Percentiles rank a stretch among this genome's conserved stretches.
These are phyloP conservation scores for Pseudomyrmex pallidus DNA, from an alignment of 1,140 invertebrate genomes.

Conservation along the genomic window DNA sequence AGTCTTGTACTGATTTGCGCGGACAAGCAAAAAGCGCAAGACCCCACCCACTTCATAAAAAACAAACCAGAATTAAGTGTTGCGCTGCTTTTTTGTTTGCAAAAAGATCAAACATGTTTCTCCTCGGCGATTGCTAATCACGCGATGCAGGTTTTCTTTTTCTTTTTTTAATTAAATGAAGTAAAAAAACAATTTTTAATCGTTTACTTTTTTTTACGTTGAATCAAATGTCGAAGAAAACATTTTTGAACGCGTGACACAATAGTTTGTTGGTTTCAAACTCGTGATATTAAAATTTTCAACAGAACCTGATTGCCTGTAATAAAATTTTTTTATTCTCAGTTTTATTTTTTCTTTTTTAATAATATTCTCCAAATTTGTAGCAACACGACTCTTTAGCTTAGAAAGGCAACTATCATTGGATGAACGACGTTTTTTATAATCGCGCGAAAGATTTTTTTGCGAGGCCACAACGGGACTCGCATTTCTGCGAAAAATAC, in stretches of 20 bases:
- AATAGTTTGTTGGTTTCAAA: too few species aligned
- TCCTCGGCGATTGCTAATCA: neutral
- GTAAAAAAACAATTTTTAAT: neutral
- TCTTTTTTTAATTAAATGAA: neutral
- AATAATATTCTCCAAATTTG: neutral
- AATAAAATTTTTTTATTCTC: too few species aligned
- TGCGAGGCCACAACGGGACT: neutral
- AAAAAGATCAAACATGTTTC: conserved; percentile 24
- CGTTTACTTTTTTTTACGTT: neutral
- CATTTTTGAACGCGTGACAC: neutral
- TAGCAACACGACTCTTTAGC: neutral
- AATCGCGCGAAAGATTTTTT: neutral
- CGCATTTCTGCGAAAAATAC: neutral
- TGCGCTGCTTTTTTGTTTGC: neutral
- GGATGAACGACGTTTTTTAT: neutral
- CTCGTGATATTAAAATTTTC: too few species aligned
- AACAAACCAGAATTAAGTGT: conserved; percentile 4
- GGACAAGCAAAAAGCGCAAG: conserved; percentile 25
- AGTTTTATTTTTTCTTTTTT: neutral
- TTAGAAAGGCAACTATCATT: neutral
- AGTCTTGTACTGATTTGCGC: conserved; percentile 25
- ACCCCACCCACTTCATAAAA: neutral
- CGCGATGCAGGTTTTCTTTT: neutral
- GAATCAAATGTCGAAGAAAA: neutral
- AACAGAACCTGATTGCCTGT: too few species aligned